Evolutionary conservation across 2,888 invertebrate species (phyloP), one percentile per base, ranked within the genome.

Genomic region (Argynnis bischoffii): DNA sequence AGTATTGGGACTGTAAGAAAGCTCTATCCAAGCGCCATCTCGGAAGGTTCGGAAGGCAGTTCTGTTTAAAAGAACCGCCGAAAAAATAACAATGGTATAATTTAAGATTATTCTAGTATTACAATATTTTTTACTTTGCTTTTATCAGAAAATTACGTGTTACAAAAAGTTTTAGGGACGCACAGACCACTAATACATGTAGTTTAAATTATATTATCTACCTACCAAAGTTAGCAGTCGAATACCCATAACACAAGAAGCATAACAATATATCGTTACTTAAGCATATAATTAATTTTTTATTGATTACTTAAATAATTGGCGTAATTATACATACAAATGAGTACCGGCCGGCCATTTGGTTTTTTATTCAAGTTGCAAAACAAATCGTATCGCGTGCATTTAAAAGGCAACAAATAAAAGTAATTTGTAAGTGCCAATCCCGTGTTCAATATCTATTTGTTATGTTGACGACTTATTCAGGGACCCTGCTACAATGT

Each of bases 401-500:
- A 55, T 53, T 61, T 65, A 56, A 69, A 57, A 66, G 66, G 56
- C 54, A 48, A 63, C 51, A 51, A 55, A 59, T 70, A 67, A 67
- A 54, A 54, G 53, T 64, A 65, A 70, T 70, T 67, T 53, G 51
- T 67, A 64, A 73, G 69, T 73, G 70, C 64, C 67, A 67, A 67
- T 70, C 65, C 66, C 48, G 50, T 66, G 69, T 69, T 67, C 55
- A 53, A 63, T 67, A 64, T 68, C 63, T 69, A 63, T 74, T 56
- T 18, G 55, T 76, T 46, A 21, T 56, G 55, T 67, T 63, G 63
- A 67, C 56, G 63, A 57, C 66, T 63, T 67, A 63, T 46, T 60
- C 55, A 50, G 31, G 54, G 53, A 26, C 26, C 6, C 54, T 55
- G 35, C 41, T 41, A 16, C 16, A 41, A 41, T 16, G 41, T 15